Percentiles rank a stretch among this genome's conserved stretches.
Evolutionary conservation across 2,113 vertebrate genomes (phyloP).

Genomic region (Cygnus atratus): DNA sequence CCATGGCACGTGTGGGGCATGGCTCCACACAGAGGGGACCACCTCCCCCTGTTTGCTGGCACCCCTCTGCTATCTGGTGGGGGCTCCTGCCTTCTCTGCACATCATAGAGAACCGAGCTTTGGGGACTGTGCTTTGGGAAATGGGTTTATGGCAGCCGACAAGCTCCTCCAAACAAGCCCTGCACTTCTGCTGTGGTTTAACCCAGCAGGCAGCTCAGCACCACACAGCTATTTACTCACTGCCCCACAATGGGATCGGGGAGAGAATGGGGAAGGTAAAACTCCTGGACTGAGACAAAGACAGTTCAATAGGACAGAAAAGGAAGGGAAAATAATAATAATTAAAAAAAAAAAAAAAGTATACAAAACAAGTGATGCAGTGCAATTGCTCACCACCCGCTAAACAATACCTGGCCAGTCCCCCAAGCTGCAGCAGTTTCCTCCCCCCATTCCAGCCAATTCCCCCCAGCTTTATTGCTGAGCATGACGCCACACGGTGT

Average conservation of each 20-base stretch:
- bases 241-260: background rate
- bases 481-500: background rate
- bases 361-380: background rate
- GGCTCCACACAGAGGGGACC: background rate
- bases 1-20: too few species aligned
- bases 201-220: background rate
- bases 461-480: background rate
- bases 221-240: background rate
- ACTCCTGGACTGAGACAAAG: background rate
- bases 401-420: background rate
- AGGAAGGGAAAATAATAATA: background rate
- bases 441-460: too few species aligned
- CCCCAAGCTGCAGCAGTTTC: too few species aligned
- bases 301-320: background rate
- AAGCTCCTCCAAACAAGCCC: background rate
- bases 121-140: background rate
- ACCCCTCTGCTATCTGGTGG: fast-evolving
- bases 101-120: background rate
- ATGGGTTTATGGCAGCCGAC: background rate
- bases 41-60: background rate
- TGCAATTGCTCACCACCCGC: background rate
- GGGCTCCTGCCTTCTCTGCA: background rate
- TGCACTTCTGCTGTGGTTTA: background rate
- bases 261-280: background rate
- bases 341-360: background rate